Conservation (phyloP, 2,113 vertebrate species). For the Hemichromis elongatus region DNA sequence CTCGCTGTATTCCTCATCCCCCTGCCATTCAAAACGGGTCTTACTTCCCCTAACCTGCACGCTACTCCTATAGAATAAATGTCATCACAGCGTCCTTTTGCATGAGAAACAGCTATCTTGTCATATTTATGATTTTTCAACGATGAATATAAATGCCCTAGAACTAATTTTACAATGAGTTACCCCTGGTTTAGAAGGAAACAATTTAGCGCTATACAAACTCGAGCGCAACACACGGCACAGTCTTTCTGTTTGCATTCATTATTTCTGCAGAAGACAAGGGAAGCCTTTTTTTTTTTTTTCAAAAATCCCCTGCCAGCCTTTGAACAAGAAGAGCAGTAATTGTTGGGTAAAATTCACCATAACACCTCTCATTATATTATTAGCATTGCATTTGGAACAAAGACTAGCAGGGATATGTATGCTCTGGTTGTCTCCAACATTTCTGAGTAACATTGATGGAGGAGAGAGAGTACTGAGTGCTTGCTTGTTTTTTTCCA, state of each 20-base stretch:
- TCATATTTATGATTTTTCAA: neutral
- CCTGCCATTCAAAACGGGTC: neutral
- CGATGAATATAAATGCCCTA: neutral
- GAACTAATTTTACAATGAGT: neutral
- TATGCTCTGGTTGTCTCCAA: neutral
- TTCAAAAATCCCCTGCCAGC: neutral
- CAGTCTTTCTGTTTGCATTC: neutral
- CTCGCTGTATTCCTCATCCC: neutral
- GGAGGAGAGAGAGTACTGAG: neutral
- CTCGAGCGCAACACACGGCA: neutral
- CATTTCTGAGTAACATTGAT: neutral
- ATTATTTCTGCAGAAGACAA: neutral
- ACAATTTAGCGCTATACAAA: neutral
- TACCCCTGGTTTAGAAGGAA: neutral
- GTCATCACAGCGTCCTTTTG: neutral
- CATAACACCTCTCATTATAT: constrained; percentile 10
- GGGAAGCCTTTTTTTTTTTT: neutral
- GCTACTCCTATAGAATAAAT: neutral
- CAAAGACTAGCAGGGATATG: neutral
- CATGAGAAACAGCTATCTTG: neutral
- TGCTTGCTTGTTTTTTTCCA: neutral
- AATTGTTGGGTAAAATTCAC: constrained; percentile 27
- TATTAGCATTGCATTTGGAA: constrained; percentile 35
- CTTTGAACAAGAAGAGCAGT: constrained; percentile 7
- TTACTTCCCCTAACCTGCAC: neutral